Evolutionary conservation across 2,113 vertebrate genomes (phyloP), one percentile per base, ranked within the genome.

Genomic region (Struthidea cinerea): DNA sequence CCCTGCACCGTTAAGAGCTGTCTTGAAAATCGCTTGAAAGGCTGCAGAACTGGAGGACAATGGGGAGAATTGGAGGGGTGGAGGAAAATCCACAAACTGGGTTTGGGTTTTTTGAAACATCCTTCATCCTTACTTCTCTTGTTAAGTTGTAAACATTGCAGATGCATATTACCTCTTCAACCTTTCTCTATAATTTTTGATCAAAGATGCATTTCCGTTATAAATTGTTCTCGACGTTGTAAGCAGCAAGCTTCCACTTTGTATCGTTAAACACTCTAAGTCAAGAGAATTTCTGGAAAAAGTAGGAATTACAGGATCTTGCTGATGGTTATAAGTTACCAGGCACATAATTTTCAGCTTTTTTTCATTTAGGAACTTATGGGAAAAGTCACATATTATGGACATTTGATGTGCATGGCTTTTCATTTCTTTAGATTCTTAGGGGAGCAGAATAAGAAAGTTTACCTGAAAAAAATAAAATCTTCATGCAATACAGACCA

Each of bases 151-250:
- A 65, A 81, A 50, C 7, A 46, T 3, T 5, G 16, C 57, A 53
- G 39, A 46, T 37, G 12, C 6, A 16, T 55, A 15, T 17, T 82
- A 26, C 16, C 5, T 73, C 27, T 74, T 78, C 65, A 86, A 67
- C 9, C 7, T 70, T 56, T 60, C 35, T 27, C 17, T n/a, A 13
- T 17, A 85, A 19, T 41, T 52, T 90, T 74, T 78, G 8, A 56
- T 44, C 32, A 75, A 61, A 78, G 46, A 11, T 11, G 3, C 5
- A 10, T 68, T 80, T 80, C 47, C 47, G 13, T 33, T 42, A 33
- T 32, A 59, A 42, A 67, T 14, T 52, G 4, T 27, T 82, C 33
- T 32, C 4, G 52, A 37, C 0, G 0, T 13, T 69, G 16, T 47
- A 84, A 77, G 14, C 27, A 59, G 14, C 35, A 32, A 91, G 14